Evolutionary conservation across 2,113 vertebrate genomes (phyloP).

Genomic region (Ardeotis arabs): DNA sequence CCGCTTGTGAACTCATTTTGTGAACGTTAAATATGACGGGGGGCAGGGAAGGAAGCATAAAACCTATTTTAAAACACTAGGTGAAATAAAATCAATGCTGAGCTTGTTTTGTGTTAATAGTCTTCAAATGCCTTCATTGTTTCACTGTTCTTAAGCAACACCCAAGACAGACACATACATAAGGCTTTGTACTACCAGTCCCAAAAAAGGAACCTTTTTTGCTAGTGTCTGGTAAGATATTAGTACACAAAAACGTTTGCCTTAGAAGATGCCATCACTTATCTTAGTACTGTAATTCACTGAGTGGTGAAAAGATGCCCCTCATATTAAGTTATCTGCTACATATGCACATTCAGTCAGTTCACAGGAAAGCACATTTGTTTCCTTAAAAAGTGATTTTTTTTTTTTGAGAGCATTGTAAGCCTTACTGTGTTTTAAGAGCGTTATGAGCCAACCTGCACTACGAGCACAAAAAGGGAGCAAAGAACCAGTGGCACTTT

Average conservation of each 20-base stretch:
- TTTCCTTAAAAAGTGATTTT: background rate
- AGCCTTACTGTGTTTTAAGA: background rate
- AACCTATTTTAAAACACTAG: slow-evolving; percentile 48
- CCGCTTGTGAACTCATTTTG: background rate
- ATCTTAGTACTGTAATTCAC: background rate
- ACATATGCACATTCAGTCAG: background rate
- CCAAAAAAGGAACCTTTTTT: background rate
- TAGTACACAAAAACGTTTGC: background rate
- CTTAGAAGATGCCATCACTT: background rate
- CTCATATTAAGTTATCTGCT: background rate
- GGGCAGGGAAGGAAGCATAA: background rate
- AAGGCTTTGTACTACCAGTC: background rate
- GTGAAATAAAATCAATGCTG: slow-evolving; percentile 71
- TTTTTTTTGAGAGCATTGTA: background rate
- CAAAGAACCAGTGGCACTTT: background rate
- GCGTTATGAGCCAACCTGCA: background rate
- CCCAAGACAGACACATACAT: background rate
- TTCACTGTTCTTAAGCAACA: slow-evolving; percentile 41
- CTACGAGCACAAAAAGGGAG: background rate
- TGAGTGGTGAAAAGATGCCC: background rate
- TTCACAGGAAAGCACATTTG: background rate
- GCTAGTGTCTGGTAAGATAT: background rate
- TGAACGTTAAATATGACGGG: background rate
- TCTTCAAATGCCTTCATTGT: slow-evolving; percentile 47
- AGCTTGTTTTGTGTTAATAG: slow-evolving; percentile 54